Evolutionary conservation across 2,797 vertebrate species (phyloP).

Genomic region (Dallia pectoralis): DNA sequence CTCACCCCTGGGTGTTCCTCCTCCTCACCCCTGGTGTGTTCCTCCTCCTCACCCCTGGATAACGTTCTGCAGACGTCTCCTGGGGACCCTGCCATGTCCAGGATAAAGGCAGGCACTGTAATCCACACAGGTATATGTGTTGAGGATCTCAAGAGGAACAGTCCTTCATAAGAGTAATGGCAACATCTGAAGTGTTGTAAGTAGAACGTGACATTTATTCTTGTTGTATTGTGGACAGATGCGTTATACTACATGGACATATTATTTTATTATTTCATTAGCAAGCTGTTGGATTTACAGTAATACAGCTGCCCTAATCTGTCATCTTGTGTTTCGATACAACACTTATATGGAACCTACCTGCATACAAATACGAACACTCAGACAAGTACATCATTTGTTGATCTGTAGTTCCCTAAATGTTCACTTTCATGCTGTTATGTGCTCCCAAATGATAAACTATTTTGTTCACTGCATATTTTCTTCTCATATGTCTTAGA

Average conservation of each 20-base stretch:
- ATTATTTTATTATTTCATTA: too few species aligned
- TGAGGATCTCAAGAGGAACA: not conserved
- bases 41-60: conserved; percentile 52
- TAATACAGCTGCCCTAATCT: too few species aligned
- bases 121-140: conserved; percentile 35
- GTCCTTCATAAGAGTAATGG: not conserved
- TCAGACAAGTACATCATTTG: not conserved
- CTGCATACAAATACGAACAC: not conserved
- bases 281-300: too few species aligned
- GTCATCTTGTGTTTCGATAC: too few species aligned
- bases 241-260: too few species aligned
- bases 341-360: not conserved
- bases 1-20: conserved; percentile 68
- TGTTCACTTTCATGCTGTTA: not conserved
- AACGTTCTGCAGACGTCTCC: not conserved
- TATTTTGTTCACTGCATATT: not conserved
- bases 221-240: too few species aligned
- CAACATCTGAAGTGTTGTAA: not conserved
- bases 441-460: conserved; percentile 1
- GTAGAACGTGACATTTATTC: too few species aligned
- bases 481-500: not conserved
- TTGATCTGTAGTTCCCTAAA: not conserved
- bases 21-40: conserved; percentile 66
- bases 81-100: conserved; percentile 55
- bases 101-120: conserved; percentile 32